Base-by-base conservation (phyloP, 2,113 vertebrate genomes). In the Lipotes vexillifer region DNA sequence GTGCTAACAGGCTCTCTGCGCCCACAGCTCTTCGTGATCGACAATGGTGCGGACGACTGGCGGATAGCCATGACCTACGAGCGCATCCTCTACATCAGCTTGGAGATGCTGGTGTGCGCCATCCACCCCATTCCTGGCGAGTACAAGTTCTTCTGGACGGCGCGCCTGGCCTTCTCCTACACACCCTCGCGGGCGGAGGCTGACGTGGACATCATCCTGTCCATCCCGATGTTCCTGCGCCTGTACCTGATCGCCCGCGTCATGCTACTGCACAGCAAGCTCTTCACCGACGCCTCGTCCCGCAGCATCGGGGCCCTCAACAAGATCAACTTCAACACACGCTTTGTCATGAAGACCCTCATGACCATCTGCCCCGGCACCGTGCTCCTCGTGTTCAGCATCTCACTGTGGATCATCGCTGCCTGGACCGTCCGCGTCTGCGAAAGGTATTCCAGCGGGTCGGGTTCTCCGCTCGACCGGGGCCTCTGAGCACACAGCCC, bases 281-380 rank as follows among this genome's bases (percentile, higher is more conserved):
- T 99, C 97, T 99, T 99, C 99, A 99, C 99, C 0, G 98, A 99
- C 0, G 98, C 98, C 96, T 99, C 98, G 0, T 98, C 99, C 0
- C 98, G 99, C 94, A 98, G 99, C 97, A 99, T 98, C 0, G 99
- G 99, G 6, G 98, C 99, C 0, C 98, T 99, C 78, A 99, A 99
- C 98, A 99, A 99, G 98, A 99, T 99, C 97, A 99, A 99, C 98
- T 99, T 99, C 98, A 99, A 99, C 99, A 99, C 99, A 0, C 99
- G 99, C 85, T 99, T 99, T 0, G 99, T 99, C 98, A 99, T 99
- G 99, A 99, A 99, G 99, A 99, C 99, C 0, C 99, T 99, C 97
- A 99, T 99, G 99, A 99, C 99, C 89, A 99, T 99, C 99, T 99
- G 99, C 98, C 99, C 99, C 0, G 99, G 99, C 88, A 99, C 99